phyloP scores from a whole-genome alignment of 2,797 vertebrate genomes.

The Hephaestus fuliginosus region DNA sequence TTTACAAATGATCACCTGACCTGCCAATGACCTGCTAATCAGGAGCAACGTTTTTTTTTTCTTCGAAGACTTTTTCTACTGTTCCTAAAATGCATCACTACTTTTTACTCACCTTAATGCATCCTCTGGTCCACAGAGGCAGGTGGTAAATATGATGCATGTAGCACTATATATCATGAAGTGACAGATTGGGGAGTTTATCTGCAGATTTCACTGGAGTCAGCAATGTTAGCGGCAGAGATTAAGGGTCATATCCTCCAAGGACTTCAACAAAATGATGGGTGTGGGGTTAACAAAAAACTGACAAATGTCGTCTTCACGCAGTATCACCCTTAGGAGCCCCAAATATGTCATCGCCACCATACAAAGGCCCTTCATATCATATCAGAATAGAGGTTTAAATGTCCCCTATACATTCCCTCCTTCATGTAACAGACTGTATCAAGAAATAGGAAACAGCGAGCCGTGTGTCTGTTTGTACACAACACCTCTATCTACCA shows the following conservation, averaged over 20 bases:
- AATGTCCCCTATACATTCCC: slow-evolving; percentile 1
- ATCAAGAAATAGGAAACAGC: slow-evolving; percentile 37
- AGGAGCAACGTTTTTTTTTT: not conserved
- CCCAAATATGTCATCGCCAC: not conserved
- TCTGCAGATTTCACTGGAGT: slow-evolving; percentile 53
- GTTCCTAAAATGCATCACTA: not conserved
- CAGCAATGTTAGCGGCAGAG: slow-evolving; percentile 48
- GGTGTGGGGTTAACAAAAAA: slow-evolving; percentile 32
- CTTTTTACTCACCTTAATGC: slow-evolving; percentile 17
- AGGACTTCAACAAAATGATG: slow-evolving; percentile 34
- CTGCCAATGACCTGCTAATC: not conserved
- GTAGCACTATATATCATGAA: slow-evolving; percentile 39
- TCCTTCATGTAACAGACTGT: slow-evolving; percentile 24
- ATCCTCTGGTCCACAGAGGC: slow-evolving; percentile 28
- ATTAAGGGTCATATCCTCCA: slow-evolving; percentile 46
- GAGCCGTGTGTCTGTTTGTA: slow-evolving; percentile 9
- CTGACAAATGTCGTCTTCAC: slow-evolving; percentile 37
- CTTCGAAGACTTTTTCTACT: not conserved
- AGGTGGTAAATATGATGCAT: slow-evolving; percentile 42
- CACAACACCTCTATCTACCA: slow-evolving; percentile 62
- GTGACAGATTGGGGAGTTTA: slow-evolving; percentile 53
- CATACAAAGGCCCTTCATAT: slow-evolving; percentile 7
- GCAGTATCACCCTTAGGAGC: not conserved
- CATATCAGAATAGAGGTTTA: not conserved
- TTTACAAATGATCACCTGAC: not conserved